phyloP scores from a whole-genome alignment of 2,888 invertebrate species.

The Drosophila affinis region DNA sequence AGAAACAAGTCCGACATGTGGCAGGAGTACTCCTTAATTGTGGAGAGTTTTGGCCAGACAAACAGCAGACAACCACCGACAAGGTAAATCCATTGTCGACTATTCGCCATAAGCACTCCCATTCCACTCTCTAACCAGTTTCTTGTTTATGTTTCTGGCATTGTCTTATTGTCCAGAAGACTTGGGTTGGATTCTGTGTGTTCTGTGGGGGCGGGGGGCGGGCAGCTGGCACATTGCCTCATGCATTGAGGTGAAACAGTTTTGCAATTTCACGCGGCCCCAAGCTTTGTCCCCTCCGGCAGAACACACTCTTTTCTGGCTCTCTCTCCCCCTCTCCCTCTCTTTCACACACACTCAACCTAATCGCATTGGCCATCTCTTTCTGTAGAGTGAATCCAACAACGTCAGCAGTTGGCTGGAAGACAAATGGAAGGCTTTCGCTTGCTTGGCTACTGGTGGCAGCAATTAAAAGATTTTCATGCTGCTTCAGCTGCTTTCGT shows the following conservation, averaged over 20 bases:
- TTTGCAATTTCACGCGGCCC: constrained; percentile 77
- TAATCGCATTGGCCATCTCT: constrained; percentile 22
- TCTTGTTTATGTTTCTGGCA: constrained; percentile 43
- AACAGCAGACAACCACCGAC: not conserved
- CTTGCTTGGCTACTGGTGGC: constrained; percentile 74
- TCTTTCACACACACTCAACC: constrained; percentile 14
- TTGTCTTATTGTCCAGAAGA: constrained; percentile 48
- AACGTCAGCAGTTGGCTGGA: constrained; percentile 63
- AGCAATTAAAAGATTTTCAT: constrained; percentile 82
- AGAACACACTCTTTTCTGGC: not conserved
- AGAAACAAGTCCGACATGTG: too few species aligned
- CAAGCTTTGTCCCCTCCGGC: constrained; percentile 41
- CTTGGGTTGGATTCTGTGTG: constrained; percentile 41
- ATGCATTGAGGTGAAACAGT: constrained; percentile 80
- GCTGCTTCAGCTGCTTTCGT: constrained; percentile 50
- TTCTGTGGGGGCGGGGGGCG: not conserved
- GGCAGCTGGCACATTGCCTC: constrained; percentile 44
- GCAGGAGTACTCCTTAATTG: not conserved
- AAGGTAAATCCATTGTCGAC: not conserved
- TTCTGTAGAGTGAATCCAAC: constrained; percentile 13
- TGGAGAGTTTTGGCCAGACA: not conserved
- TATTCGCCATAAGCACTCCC: not conserved
- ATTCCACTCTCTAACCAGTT: not conserved
- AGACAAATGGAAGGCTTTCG: constrained; percentile 78
- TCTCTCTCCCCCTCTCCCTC: not conserved